Evolutionary conservation across 2,888 invertebrate species (phyloP), one percentile per base, ranked within the genome.

Genomic region (Halictus quadricinctus): DNA sequence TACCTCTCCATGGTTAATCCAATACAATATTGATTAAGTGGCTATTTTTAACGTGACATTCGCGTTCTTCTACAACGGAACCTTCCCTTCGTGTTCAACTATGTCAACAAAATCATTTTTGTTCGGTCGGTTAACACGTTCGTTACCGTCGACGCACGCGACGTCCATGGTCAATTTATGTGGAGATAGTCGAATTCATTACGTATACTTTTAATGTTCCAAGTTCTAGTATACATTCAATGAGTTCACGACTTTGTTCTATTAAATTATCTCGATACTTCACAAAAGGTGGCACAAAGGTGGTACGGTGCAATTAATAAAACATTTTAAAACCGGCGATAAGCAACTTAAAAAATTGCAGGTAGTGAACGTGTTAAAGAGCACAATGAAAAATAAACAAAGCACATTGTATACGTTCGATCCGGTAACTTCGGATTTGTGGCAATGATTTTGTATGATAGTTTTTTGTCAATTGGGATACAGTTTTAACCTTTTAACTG

Each of bases 1-100:
- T 97, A 97, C 93, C 94, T 97, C 93, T 96, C 97, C 58, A 97
- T 97, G 97, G 97, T 97, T 95, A 95, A 95, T 94, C 80, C 36
- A 36, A 36, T 72, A 75, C 58, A 87, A 58, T 80, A 84, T 87
- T 41, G 80, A 84, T 91, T 74, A n/a, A 75, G 36, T 50, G 15
- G 29, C 48, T 80, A 78, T 79, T 66, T 76, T 74, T 74, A 72
- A 43, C 29, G 13, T 29, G n/a, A 41, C 60, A 76, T 21, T 50
- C 7, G 25, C 10, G 41, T 12, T 41, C 18, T 6, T n/a, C n/a
- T n/a, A 2, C 4, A n/a, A 1, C 5, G 21, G 13, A 41, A 8
- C 3, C 12, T 43, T 54, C 72, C 36, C n/a, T 41, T 29, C 36
- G 8, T 15, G 8, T 29, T 64, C 18, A 7, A 7, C 29, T 29